phyloP scores from a whole-genome alignment of 1,140 invertebrate genomes.

The Bursaphelenchus mucronatus region DNA sequence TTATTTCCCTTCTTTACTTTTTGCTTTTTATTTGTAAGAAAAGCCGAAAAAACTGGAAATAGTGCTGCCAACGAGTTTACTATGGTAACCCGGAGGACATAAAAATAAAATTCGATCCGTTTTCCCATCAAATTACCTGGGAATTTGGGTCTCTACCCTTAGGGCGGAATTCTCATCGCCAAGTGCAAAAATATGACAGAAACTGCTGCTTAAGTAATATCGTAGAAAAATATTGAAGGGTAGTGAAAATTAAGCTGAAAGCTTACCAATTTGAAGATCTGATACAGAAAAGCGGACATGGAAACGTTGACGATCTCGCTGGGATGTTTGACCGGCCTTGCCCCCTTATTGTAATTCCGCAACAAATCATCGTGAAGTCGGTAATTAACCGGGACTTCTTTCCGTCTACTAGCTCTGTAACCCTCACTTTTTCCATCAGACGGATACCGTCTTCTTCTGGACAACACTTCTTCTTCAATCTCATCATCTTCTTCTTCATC shows the following conservation, averaged over 20 bases:
- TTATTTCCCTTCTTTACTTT: too few species aligned
- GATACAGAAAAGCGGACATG: conserved; percentile 59
- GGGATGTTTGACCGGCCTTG: conserved; percentile 59
- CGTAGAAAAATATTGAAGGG: too few species aligned
- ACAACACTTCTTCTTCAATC: conserved; percentile 7
- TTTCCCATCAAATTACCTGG: too few species aligned
- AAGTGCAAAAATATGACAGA: too few species aligned
- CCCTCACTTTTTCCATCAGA: conserved; percentile 18
- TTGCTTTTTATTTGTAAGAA: too few species aligned
- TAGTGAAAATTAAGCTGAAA: not conserved
- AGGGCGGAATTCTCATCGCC: too few species aligned
- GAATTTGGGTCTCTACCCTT: too few species aligned
- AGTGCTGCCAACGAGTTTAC: too few species aligned
- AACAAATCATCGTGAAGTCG: conserved; percentile 52
- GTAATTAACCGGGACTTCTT: conserved; percentile 60
- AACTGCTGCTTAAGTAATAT: too few species aligned
- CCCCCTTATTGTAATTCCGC: conserved; percentile 54
- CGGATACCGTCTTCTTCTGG: not conserved
- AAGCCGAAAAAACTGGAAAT: too few species aligned
- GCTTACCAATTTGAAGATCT: conserved; percentile 59
- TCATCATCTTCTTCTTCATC: conserved; percentile 4
- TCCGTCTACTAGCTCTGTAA: conserved; percentile 45
- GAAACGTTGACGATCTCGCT: conserved; percentile 54
- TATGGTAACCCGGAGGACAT: too few species aligned
- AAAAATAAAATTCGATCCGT: too few species aligned